These are phyloP conservation scores for Pitta sordida DNA, from an alignment of 2,113 vertebrate species.

Conservation along the genomic window DNA sequence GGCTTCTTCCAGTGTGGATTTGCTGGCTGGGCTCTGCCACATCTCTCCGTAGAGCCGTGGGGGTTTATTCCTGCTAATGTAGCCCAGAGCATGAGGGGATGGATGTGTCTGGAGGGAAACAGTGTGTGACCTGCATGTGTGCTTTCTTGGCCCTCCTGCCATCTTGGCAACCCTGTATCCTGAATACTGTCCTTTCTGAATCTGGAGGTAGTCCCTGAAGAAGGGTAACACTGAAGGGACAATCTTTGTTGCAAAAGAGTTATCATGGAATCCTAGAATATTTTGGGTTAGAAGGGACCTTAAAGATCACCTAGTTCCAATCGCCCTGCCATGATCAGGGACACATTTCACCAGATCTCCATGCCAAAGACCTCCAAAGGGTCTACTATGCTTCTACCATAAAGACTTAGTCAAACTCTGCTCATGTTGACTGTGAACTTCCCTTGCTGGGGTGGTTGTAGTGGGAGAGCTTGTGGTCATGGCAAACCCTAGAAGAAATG, in stretches of 20 bases:
- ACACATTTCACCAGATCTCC: too few relatives aligned
- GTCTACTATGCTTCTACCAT: neutral
- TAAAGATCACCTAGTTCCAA: neutral
- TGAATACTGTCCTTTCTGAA: neutral
- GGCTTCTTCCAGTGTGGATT: neutral
- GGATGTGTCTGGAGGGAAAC: neutral
- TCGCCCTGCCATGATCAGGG: neutral
- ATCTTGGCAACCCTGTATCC: neutral
- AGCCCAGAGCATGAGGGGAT: neutral
- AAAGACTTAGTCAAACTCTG: neutral
- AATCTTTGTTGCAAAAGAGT: neutral
- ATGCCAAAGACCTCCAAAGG: neutral
- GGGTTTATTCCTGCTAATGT: neutral
- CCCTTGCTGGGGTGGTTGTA: neutral
- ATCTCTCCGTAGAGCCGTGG: fast-evolving
- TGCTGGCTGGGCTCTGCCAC: neutral
- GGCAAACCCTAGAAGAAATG: neutral
- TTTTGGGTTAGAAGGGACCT: neutral
- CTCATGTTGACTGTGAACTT: neutral
- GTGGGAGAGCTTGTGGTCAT: neutral
- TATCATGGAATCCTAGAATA: neutral
- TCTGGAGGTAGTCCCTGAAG: neutral
- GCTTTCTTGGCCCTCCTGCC: neutral
- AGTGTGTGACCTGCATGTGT: fast-evolving
- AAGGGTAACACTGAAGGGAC: neutral